Evolutionary conservation across 2,113 vertebrate species (phyloP).

Genomic region (Oryzias javanicus): DNA sequence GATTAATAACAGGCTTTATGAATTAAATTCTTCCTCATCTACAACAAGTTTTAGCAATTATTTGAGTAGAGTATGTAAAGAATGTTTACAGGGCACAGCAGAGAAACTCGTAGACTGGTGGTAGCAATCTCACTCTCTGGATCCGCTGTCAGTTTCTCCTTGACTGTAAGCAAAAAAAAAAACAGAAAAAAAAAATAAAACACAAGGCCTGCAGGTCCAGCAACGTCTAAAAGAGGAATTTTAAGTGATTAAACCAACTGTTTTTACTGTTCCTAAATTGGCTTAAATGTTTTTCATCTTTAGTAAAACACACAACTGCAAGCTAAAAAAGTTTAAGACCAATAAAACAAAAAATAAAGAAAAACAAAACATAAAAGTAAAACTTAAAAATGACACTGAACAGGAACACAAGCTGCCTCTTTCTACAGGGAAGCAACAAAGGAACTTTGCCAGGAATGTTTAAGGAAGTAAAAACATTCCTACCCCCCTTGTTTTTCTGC

Average conservation of each 20-base stretch:
- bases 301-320: too few species aligned
- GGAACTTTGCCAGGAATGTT: background rate
- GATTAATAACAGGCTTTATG: too few species aligned
- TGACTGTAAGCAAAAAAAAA: slow-evolving; percentile 78
- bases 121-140: slow-evolving; percentile 99
- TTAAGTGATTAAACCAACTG: background rate
- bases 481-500: background rate
- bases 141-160: slow-evolving; percentile 96
- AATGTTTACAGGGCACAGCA: slow-evolving; percentile 94
- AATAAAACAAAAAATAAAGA: background rate
- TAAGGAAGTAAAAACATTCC: slow-evolving; percentile 5
- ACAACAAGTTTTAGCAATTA: too few species aligned
- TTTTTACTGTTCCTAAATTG: background rate
- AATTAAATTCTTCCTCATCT: too few species aligned
- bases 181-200: slow-evolving; percentile 16
- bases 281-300: too few species aligned
- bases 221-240: too few species aligned
- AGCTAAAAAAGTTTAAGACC: background rate
- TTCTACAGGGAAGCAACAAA: background rate
- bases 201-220: slow-evolving; percentile 1
- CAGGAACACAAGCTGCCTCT: background rate
- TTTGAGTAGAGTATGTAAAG: background rate
- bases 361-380: background rate
- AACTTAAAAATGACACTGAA: background rate
- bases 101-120: slow-evolving; percentile 94